phyloP scores from a whole-genome alignment of 30 jellyfish, hydroid and myxozoan species.

The Haliclystus octoradiatus region DNA sequence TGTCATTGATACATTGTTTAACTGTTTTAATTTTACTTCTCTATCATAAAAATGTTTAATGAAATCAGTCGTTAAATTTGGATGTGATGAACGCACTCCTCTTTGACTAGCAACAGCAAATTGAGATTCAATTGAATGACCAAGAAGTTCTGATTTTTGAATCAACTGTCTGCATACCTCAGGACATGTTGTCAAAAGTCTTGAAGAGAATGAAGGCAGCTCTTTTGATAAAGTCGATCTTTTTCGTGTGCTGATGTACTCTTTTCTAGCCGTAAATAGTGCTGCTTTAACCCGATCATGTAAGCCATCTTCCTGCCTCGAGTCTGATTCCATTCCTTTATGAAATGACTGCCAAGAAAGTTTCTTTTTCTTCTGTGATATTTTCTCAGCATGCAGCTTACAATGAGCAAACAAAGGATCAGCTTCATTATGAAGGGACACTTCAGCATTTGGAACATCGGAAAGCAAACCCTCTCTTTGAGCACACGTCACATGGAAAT shows the following conservation, averaged over 20 bases:
- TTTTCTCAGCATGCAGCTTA: constrained; percentile 73
- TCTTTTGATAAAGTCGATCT: constrained; percentile 14
- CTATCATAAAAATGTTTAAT: constrained; percentile 76
- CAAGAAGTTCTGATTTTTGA: constrained; percentile 71
- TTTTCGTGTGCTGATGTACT: constrained; percentile 25
- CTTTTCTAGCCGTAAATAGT: constrained; percentile 37
- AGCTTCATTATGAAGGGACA: constrained; percentile 47
- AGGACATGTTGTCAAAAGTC: constrained; percentile 74
- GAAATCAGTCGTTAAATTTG: constrained; percentile 66
- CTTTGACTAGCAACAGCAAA: constrained; percentile 2
- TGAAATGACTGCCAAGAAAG: constrained; percentile 58
- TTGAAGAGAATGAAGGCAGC: constrained; percentile 28
- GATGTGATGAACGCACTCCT: constrained; percentile 18
- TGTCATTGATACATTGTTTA: constrained; percentile 8
- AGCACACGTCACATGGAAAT: constrained; percentile 90
- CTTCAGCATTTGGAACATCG: constrained; percentile 78
- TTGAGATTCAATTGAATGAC: constrained; percentile 20
- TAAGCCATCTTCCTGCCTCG: constrained; percentile 42
- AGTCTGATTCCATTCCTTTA: too few relatives aligned
- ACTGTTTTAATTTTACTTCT: constrained; percentile 37
- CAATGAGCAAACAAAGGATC: constrained; percentile 94
- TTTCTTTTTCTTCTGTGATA: constrained; percentile 27
- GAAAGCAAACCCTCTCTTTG: constrained; percentile 81
- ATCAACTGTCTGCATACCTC: constrained; percentile 53
- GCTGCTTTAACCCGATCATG: constrained; percentile 40